Base-by-base conservation (phyloP, 2,888 invertebrate genomes). In the Meiosimyza platycephala region DNA sequence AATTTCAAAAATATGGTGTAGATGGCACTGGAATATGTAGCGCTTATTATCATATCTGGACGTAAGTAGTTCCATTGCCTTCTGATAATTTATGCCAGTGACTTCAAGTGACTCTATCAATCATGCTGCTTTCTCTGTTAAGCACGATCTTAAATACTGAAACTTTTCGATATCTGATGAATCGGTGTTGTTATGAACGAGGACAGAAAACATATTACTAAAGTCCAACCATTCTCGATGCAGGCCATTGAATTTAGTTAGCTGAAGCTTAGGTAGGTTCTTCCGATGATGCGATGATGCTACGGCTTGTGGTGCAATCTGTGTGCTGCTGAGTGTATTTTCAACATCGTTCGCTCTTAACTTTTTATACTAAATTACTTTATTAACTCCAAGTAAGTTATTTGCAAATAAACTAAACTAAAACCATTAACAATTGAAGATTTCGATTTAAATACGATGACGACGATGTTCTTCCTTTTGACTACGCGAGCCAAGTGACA, bases 1-100 rank as follows among this genome's bases (percentile, higher is more conserved):
- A 22, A 66, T 66, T 16, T 71, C 55, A 63, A 73, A 75, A n/a
- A 73, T 75, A 9, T 70, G 62, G 18, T 47, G 57, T 11, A 75
- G 52, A 13, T 75, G 73, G 6, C 66, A 72, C 48, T 72, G 72
- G 16, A 73, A 73, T 16, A 73, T 57, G n/a, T 64, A 65, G 11
- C 70, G 59, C 48, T 73, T 73, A 54, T 70, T 73, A 47, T 73
- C 70, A 47, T 70, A 65, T 4, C 65, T 22, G 13, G 18, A 55
- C 9, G 22, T 22, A 6, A 65, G 59, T 12, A 64, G 22, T 5
- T 73, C 65, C 11, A 73, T 15, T 16, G 70, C 70, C 6, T 69
- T 69, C 47, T 63, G 51, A 22, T 69, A 69, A 57, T 73, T 73
- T 33, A 12, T 33, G 22, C 54, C 9, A 4, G 57, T 68, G 2